Evolutionary conservation across 2,888 invertebrate species (phyloP), one percentile per base, ranked within the genome.

Genomic region (Lottia scabra): DNA sequence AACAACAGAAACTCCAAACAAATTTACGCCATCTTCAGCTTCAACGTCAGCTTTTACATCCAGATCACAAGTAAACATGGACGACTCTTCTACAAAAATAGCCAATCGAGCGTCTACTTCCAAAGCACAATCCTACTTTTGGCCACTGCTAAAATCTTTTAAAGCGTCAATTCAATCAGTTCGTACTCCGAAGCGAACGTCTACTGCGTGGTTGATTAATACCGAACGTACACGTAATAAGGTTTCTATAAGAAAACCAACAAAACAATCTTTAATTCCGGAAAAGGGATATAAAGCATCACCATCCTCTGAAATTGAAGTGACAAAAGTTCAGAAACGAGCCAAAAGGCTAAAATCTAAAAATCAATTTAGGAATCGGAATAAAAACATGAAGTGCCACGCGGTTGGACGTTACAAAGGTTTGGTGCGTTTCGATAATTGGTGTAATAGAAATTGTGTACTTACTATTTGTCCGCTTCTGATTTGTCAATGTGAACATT

Each of bases 391-490:
- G 0, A 65, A 48, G 26, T 81, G 81, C 67, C 63, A 45, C 16
- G 81, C 79, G 0, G 75, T 74, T 12, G 80, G 81, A 0, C 71
- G 71, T 3, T 79, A 80, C 44, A 38, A 68, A 0, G 78, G 77
- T 2, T 56, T 75, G 26, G 16, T 30, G 12, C 74, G 77, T 27
- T 81, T 78, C 64, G 80, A 81, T 64, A 70, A 77, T 13, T 81
- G 81, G 81, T 81, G 81, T 48, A 56, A 68, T 1, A 66, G 68
- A 30, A 79, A 79, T 27, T 81, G 81, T 63, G 48, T 65, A 12
- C 71, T 70, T 10, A 63, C 75, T n/a, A 71, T 80, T 67, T 80
- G 78, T 71, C 80, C 80, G 2, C 71, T 76, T 0, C 65, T 78
- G 10, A 69, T 80, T 30, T 80, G 80, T 45, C 65, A 68, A 15